These are phyloP conservation scores for Thymelicus lineola DNA, from an alignment of 2,888 invertebrate species.

Conservation along the genomic window DNA sequence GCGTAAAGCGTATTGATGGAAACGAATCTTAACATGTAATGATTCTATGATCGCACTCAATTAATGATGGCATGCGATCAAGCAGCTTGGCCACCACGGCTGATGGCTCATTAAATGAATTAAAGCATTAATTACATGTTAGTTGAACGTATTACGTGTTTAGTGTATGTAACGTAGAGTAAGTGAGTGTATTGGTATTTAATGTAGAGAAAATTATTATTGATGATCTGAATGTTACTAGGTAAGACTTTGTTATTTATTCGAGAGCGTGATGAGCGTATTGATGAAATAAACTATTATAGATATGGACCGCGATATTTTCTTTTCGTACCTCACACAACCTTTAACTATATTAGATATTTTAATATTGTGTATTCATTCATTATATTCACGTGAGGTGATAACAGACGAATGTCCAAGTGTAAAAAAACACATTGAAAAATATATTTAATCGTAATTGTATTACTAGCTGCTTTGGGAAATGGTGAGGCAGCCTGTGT, in stretches of 20 bases:
- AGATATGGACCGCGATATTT: constrained; percentile 38
- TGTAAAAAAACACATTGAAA: no score
- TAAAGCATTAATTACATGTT: constrained; percentile 37
- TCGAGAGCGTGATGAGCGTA: constrained; percentile 50
- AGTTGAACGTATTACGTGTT: constrained; percentile 35
- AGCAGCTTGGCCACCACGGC: constrained; percentile 48
- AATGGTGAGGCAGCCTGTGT: no score
- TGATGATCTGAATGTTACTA: constrained; percentile 58
- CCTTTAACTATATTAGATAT: background rate
- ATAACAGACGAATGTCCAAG: no score
- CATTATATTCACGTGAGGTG: no score
- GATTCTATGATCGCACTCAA: constrained; percentile 45
- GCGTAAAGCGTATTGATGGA: constrained; percentile 48
- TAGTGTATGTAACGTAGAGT: constrained; percentile 43
- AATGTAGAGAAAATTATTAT: constrained; percentile 45
- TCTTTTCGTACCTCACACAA: background rate
- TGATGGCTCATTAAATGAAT: constrained; percentile 38
- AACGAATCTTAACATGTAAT: constrained; percentile 49
- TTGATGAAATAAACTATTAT: constrained; percentile 45
- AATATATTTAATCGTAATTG: no score
- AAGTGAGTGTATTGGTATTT: constrained; percentile 40
- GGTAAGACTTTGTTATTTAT: constrained; percentile 59
- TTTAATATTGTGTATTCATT: no score
- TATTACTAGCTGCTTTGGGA: no score
- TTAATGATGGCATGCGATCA: constrained; percentile 43